These are phyloP conservation scores for Tricholaema leucomelas DNA, from an alignment of 2,113 vertebrate genomes.

Conservation along the genomic window DNA sequence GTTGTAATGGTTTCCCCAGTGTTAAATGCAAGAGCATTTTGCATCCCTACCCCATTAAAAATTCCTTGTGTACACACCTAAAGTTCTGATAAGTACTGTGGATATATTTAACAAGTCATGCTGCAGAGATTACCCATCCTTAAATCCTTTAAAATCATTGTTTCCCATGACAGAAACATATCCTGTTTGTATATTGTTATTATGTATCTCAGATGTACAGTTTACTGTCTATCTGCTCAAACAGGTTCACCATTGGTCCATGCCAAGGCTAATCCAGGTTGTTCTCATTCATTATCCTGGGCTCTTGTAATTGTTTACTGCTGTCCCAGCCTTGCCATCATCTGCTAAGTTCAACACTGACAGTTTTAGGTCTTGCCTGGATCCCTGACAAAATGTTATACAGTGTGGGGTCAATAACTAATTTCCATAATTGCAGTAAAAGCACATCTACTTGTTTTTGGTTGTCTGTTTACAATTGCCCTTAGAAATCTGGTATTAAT, in stretches of 20 bases:
- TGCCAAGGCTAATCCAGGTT: neutral
- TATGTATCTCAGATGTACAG: neutral
- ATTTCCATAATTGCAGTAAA: neutral
- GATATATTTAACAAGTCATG: neutral
- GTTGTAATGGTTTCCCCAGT: neutral
- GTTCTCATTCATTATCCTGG: neutral
- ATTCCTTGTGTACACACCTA: neutral
- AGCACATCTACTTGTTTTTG: neutral
- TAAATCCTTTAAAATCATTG: neutral
- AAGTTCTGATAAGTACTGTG: neutral
- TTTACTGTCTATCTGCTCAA: neutral
- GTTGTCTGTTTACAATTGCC: neutral
- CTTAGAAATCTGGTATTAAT: neutral
- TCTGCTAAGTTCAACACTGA: neutral
- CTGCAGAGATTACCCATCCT: neutral
- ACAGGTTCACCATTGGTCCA: neutral
- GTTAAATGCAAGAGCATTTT: neutral
- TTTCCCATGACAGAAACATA: neutral
- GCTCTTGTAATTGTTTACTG: fast-evolving
- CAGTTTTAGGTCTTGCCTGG: neutral
- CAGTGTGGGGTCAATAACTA: neutral
- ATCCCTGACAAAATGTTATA: neutral
- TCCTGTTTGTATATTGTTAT: neutral
- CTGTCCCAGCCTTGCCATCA: neutral
- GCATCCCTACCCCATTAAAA: too few species aligned